Evolutionary conservation across 2,888 invertebrate species (phyloP).

Genomic region (Mycalesis mineus): DNA sequence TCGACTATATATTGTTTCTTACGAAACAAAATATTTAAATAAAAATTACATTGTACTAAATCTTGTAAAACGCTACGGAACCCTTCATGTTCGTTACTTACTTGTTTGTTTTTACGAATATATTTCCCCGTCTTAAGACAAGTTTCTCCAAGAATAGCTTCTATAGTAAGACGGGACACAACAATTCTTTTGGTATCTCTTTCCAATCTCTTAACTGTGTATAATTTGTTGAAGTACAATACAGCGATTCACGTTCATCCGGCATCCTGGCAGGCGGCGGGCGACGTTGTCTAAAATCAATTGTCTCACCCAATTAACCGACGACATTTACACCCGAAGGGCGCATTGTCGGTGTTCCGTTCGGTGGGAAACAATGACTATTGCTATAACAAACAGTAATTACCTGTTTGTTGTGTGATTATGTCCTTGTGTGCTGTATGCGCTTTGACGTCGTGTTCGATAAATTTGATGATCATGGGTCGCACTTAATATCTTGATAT

Average conservation of each 20-base stretch:
- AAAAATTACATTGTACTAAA: no score
- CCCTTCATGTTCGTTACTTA: no score
- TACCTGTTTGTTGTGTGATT: slow-evolving; percentile 22
- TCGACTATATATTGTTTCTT: no score
- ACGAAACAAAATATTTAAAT: no score
- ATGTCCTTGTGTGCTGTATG: slow-evolving; percentile 16
- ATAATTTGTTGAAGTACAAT: slow-evolving; percentile 10
- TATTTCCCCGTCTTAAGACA: no score
- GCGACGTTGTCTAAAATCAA: slow-evolving; percentile 19
- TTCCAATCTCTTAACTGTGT: slow-evolving; percentile 6
- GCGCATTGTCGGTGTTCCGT: slow-evolving; percentile 38
- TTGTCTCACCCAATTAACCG: slow-evolving; percentile 42
- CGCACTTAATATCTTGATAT: no score
- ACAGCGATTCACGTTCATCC: slow-evolving; percentile 16
- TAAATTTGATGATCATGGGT: not conserved
- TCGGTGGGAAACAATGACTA: slow-evolving; percentile 35
- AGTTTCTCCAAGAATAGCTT: not conserved
- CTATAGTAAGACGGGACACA: not conserved
- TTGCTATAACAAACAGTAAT: slow-evolving; percentile 26
- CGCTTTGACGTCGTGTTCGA: slow-evolving; percentile 9
- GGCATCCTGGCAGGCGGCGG: slow-evolving; percentile 7
- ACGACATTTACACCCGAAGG: slow-evolving; percentile 47
- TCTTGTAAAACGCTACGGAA: no score
- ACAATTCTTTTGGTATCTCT: not conserved
- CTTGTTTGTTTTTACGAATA: no score